phyloP scores from a whole-genome alignment of 2,113 vertebrate genomes.

The Clinocottus analis region DNA sequence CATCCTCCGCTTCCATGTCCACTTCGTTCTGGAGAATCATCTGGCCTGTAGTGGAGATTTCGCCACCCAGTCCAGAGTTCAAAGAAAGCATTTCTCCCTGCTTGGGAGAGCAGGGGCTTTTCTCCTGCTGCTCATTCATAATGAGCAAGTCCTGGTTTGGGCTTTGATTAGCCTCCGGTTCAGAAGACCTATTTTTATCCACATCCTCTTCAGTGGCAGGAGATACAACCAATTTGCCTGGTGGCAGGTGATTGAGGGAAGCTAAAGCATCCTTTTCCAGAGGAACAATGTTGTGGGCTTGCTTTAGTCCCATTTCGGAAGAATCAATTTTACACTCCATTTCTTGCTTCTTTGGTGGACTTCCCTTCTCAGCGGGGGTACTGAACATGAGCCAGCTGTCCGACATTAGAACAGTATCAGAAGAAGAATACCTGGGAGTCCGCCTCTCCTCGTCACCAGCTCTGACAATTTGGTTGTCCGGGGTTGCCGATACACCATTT shows the following conservation, averaged over 20 bases:
- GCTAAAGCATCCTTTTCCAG: not conserved
- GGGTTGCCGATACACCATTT: fast-evolving
- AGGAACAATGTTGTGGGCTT: not conserved
- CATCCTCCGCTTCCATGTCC: not conserved
- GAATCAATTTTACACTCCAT: not conserved
- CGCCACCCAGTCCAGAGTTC: not conserved
- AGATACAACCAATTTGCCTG: not conserved
- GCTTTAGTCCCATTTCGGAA: not conserved
- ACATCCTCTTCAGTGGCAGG: not conserved
- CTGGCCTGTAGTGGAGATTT: not conserved
- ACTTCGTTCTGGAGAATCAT: not conserved
- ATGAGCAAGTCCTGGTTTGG: slow-evolving; percentile 46
- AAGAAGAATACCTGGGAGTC: slow-evolving; percentile 10
- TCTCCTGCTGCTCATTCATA: not conserved
- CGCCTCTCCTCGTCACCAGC: not conserved
- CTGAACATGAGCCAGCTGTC: slow-evolving; percentile 34
- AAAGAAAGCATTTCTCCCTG: not conserved
- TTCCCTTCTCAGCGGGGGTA: not conserved
- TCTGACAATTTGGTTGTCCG: not conserved
- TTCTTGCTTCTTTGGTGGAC: not conserved
- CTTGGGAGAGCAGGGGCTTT: not conserved
- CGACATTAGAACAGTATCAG: slow-evolving; percentile 14
- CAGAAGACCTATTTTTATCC: slow-evolving; percentile 55
- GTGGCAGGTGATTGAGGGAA: not conserved
- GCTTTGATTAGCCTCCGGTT: slow-evolving; percentile 55